Percentiles rank a stretch among this genome's conserved stretches.
Conservation (phyloP, 2,888 invertebrate species). For the Scaptomyza caliginosa region DNA sequence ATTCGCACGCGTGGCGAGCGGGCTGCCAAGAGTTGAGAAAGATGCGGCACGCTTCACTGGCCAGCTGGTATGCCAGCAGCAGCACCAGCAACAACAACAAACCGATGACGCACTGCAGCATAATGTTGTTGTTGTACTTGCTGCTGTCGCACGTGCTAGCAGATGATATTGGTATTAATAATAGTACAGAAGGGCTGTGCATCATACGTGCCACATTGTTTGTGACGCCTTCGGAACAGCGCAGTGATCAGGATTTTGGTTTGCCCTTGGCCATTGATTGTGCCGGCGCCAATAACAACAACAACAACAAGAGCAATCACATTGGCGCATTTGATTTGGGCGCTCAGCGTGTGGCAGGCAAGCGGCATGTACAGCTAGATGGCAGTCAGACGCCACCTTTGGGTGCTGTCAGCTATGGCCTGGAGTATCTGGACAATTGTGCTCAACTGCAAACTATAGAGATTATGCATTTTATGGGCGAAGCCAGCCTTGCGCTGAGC, state of each 20-base stretch:
- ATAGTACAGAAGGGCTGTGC: slow-evolving; percentile 23
- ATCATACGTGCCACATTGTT: slow-evolving; percentile 66
- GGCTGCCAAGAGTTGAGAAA: slow-evolving; percentile 11
- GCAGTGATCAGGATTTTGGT: slow-evolving; percentile 58
- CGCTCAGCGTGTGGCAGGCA: slow-evolving; percentile 57
- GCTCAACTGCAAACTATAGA: slow-evolving; percentile 59
- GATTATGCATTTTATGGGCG: slow-evolving; percentile 72
- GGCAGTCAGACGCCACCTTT: slow-evolving; percentile 77
- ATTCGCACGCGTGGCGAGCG: slow-evolving; percentile 58
- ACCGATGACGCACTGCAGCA: slow-evolving; percentile 59
- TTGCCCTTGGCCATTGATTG: slow-evolving; percentile 77
- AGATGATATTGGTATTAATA: background rate
- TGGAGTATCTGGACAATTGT: slow-evolving; percentile 80
- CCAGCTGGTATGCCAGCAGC: slow-evolving; percentile 36
- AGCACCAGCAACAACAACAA: background rate
- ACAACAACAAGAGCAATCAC: slow-evolving; percentile 5
- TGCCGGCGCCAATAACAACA: slow-evolving; percentile 1
- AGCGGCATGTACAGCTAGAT: slow-evolving; percentile 67
- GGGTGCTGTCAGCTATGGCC: slow-evolving; percentile 69
- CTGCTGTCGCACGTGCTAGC: slow-evolving; percentile 31
- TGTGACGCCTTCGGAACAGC: slow-evolving; percentile 30
- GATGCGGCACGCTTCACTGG: slow-evolving; percentile 59
- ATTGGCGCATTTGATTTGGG: slow-evolving; percentile 32
- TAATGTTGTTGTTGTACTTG: slow-evolving; percentile 23
- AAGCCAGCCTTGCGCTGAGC: slow-evolving; percentile 59